phyloP scores from a whole-genome alignment of 2,888 invertebrate genomes.

The Machimus rusticus region DNA sequence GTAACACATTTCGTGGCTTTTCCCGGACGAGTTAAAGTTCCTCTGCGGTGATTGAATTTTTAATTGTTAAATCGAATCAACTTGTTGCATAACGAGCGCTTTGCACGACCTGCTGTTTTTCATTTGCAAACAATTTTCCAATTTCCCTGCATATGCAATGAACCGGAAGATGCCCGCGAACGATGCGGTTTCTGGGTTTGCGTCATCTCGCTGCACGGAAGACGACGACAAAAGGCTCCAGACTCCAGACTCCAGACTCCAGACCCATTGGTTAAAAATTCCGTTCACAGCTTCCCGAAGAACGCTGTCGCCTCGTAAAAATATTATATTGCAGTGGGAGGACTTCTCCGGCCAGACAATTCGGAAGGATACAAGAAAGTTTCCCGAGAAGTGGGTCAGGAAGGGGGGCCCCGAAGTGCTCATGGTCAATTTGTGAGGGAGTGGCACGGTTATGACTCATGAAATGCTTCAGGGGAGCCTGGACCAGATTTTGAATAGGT shows the following conservation, averaged over 20 bases:
- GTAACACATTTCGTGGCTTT: background rate
- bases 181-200: background rate
- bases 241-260: background rate
- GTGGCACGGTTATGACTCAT: background rate
- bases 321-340: background rate
- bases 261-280: conserved; percentile 3
- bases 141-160: background rate
- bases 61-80: background rate
- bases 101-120: background rate
- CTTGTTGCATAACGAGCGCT: background rate
- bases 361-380: background rate
- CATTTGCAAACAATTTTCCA: background rate
- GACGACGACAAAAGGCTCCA: background rate
- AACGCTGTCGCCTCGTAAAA: conserved; percentile 18
- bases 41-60: background rate
- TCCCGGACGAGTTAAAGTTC: background rate
- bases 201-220: background rate
- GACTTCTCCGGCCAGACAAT: background rate
- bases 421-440: background rate
- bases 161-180: background rate
- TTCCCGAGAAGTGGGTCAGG: background rate
- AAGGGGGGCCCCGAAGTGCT: background rate
- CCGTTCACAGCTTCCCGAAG: conserved; percentile 11
- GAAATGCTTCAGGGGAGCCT: background rate
- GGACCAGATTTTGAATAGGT: background rate